These are phyloP conservation scores for Nomia melanderi DNA, from an alignment of 1,140 invertebrate genomes.

Conservation along the genomic window DNA sequence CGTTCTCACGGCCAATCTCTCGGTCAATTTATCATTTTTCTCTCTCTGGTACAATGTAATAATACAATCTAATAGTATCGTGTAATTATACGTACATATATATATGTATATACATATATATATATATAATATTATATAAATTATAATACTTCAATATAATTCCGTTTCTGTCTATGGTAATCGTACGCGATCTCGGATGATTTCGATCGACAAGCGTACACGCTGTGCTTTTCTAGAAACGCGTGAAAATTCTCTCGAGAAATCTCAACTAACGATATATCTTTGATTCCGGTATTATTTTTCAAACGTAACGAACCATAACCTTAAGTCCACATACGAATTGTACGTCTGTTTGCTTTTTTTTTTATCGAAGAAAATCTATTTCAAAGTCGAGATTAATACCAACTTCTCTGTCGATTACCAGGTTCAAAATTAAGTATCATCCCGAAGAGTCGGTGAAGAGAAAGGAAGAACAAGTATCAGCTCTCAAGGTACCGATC, in stretches of 20 bases:
- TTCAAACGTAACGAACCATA: constrained; percentile 5
- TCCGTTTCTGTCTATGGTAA: background rate
- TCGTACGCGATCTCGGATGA: background rate
- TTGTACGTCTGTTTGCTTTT: constrained; percentile 50
- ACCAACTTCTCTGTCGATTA: constrained; percentile 66
- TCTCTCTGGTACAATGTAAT: too few species aligned
- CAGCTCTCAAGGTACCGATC: constrained; percentile 88
- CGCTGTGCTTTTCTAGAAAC: background rate
- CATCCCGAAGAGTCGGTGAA: constrained; percentile 98
- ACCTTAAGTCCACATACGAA: constrained; percentile 34
- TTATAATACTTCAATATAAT: background rate
- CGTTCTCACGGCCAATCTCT: constrained; percentile 1
- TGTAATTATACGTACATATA: too few species aligned
- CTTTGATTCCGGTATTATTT: constrained; percentile 5
- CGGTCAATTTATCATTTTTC: too few species aligned
- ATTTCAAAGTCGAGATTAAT: background rate
- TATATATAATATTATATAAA: too few species aligned
- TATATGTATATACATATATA: too few species aligned
- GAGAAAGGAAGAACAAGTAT: constrained; percentile 92
- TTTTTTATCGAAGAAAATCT: constrained; percentile 4
- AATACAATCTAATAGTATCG: too few species aligned
- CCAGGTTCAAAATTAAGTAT: constrained; percentile 99
- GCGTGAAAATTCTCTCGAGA: background rate
- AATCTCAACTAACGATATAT: constrained; percentile 18
- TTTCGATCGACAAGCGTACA: constrained; percentile 9